Base-by-base conservation (phyloP, 2,888 invertebrate genomes). In the Aphodius granarius region DNA sequence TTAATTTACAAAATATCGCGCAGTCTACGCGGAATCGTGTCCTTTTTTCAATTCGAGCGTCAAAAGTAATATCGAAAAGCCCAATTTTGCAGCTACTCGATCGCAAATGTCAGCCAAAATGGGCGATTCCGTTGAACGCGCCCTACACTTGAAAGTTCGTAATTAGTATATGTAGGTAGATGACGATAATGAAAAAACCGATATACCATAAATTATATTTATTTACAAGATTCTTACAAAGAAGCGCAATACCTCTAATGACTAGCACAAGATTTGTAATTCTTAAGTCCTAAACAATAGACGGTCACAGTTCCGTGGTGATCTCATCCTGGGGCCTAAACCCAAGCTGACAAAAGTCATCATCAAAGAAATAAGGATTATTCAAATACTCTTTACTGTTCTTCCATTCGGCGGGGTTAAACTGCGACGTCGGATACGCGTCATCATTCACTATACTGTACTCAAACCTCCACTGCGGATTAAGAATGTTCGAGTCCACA, bases 291-390 rank as follows among this genome's bases (percentile, higher is more conserved):
- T 66, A 19, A n/a, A 66, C 20, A 13, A 3, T 6, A 18, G 2
- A 18, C 63, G 73, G 72, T 86, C 89, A 95, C 87, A 95, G 90
- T 89, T 95, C 95, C 83, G 95, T 95, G 83, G 95, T 95, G 82
- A 95, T 94, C 88, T 95, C 95, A 87, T 95, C 95, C 88, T 95
- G 95, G 71, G 95, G 95, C 83, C 95, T 90, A 86, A 94, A 94
- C 76, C 95, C 94, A 86, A 95, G 90, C 85, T 94, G 94, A 82
- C 93, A 93, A 84, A 94, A 93, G 86, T 95, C 95, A 83, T 95
- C 94, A 83, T 94, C 95, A 76, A 93, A 86, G 91, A 93, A 93
- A 71, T 92, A 89, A 74, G 92, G 91, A 83, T 91, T 89, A 83
- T 83, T 85, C 70, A 87, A 82, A 79, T 84, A 86, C 78, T 88